Conservation (phyloP, 2,888 invertebrate genomes). For the Diadegma fenestrale region DNA sequence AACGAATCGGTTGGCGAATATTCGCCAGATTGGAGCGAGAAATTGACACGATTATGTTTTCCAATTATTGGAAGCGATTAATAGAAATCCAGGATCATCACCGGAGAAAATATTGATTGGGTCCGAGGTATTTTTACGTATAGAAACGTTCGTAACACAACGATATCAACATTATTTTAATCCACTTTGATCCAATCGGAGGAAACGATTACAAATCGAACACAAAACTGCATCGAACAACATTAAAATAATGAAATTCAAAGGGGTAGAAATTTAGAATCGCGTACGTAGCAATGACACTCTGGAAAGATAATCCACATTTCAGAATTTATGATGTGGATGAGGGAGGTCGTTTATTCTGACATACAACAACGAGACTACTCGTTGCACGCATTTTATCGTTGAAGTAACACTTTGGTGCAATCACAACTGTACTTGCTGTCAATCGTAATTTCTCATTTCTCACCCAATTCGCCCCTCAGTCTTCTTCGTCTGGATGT, state of each 20-base stretch:
- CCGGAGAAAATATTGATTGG: background rate
- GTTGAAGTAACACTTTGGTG: conserved; percentile 30
- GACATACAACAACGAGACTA: background rate
- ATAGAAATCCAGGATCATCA: background rate
- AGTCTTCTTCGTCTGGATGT: conserved; percentile 52
- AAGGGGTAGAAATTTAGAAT: background rate
- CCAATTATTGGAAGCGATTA: background rate
- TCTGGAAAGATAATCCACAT: background rate
- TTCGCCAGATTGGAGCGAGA: background rate
- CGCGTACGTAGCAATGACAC: background rate
- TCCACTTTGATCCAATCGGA: background rate
- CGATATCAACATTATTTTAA: background rate
- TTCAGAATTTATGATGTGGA: background rate
- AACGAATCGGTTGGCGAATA: conserved; percentile 62
- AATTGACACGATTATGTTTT: background rate
- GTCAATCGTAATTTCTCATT: conserved; percentile 29
- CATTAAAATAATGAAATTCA: background rate
- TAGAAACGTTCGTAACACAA: background rate
- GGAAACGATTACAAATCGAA: background rate
- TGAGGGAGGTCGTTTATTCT: background rate
- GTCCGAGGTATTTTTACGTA: background rate
- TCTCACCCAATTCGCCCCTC: conserved; percentile 47
- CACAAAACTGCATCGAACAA: background rate
- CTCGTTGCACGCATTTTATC: conserved; percentile 57
- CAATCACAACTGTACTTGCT: background rate